Evolutionary conservation across 2,888 invertebrate genomes (phyloP).

Genomic region (Vanessa cardui): DNA sequence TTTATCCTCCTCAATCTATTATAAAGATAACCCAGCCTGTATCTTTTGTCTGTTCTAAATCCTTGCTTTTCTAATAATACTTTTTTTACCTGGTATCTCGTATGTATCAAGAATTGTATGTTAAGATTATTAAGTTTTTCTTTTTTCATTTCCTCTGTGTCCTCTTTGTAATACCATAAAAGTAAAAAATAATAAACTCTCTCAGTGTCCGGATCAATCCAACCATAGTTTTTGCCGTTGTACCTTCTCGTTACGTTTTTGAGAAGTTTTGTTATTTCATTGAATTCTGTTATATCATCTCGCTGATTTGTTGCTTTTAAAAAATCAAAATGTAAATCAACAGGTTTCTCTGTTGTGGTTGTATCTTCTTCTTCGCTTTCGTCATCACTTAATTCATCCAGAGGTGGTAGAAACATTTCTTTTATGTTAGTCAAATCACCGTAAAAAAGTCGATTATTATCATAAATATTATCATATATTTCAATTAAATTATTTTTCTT

Average conservation of each 20-base stretch:
- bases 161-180: background rate
- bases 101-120: constrained; percentile 49
- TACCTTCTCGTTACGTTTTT: constrained; percentile 34
- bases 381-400: constrained; percentile 4
- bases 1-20: constrained; percentile 51
- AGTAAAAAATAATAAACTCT: no score
- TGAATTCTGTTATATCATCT: constrained; percentile 38
- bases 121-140: constrained; percentile 27
- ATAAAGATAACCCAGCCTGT: constrained; percentile 55
- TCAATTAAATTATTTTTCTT: constrained; percentile 2
- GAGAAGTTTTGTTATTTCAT: constrained; percentile 35
- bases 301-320: constrained; percentile 17
- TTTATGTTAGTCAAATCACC: constrained; percentile 41
- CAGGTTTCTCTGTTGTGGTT: constrained; percentile 18
- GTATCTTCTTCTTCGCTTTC: constrained; percentile 14
- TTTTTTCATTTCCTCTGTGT: constrained; percentile 23
- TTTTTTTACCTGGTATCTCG: constrained; percentile 50
- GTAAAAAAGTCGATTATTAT: constrained; percentile 33
- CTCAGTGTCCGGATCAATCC: constrained; percentile 34
- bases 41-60: constrained; percentile 48
- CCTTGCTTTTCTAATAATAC: constrained; percentile 44
- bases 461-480: constrained; percentile 37
- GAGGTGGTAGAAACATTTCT: constrained; percentile 36
- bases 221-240: constrained; percentile 16
- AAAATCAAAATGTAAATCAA: constrained; percentile 18